Percentiles rank a stretch among this genome's conserved stretches.
These are phyloP conservation scores for Furcifer pardalis DNA, from an alignment of 2,797 vertebrate species.

Conservation along the genomic window DNA sequence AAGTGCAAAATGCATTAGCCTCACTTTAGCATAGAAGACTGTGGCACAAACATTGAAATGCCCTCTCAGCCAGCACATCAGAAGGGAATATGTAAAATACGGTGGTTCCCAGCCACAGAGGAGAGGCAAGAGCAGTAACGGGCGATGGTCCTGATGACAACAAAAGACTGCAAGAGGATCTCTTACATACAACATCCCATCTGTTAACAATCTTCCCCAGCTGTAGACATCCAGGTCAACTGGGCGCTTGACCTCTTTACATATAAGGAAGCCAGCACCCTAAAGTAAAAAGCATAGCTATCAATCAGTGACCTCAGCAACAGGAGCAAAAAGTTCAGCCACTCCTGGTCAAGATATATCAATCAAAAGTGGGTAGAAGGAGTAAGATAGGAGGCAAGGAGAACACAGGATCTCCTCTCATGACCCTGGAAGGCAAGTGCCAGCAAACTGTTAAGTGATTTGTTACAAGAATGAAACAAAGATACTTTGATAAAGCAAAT, in stretches of 20 bases:
- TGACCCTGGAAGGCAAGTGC: neutral
- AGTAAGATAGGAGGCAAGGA: neutral
- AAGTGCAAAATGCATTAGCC: conserved; percentile 24
- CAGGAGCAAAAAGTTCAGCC: conserved; percentile 15
- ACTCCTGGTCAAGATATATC: neutral
- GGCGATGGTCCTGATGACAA: neutral
- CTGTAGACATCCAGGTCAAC: conserved; percentile 7
- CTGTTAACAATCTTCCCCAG: neutral
- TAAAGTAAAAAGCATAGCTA: conserved; percentile 6
- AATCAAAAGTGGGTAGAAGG: neutral
- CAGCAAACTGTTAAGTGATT: neutral
- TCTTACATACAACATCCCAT: neutral
- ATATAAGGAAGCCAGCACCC: neutral
- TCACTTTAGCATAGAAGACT: neutral
- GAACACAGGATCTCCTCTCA: neutral
- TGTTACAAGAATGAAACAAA: rapidly evolving
- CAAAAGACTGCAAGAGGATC: neutral
- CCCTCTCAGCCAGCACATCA: rapidly evolving
- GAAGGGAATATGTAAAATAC: neutral
- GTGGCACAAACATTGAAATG: rapidly evolving
- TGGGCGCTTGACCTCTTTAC: neutral
- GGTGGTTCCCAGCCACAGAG: rapidly evolving
- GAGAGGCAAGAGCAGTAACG: rapidly evolving
- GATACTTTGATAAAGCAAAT: neutral
- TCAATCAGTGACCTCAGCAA: conserved; percentile 1